Percentiles rank a stretch among this genome's conserved stretches.
phyloP scores from a whole-genome alignment of 2,888 invertebrate genomes.

The Andricus quercusramuli region DNA sequence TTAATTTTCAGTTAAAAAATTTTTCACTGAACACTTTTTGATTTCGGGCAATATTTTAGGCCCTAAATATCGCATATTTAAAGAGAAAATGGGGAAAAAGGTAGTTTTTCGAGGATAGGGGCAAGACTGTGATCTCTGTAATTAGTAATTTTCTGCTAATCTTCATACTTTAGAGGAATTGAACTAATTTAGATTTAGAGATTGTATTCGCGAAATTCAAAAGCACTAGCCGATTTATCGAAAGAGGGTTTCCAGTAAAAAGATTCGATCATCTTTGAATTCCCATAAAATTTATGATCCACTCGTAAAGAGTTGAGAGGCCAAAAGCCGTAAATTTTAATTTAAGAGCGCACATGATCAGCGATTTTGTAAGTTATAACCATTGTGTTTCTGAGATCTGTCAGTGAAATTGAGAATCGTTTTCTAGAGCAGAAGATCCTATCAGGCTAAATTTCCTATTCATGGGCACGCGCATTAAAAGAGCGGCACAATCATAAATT shows the following conservation, averaged over 20 bases:
- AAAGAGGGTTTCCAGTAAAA: not conserved
- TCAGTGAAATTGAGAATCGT: slow-evolving; percentile 37
- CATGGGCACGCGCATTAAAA: slow-evolving; percentile 35
- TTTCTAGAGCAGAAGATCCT: slow-evolving; percentile 37
- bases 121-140: no score
- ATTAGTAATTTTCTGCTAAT: no score
- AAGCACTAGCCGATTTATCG: not conserved
- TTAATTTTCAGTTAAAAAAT: no score
- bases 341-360: slow-evolving; percentile 36
- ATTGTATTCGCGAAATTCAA: not conserved
- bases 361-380: slow-evolving; percentile 26
- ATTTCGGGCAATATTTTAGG: no score
- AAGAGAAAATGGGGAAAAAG: no score
- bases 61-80: no score
- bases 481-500: slow-evolving; percentile 14
- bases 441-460: slow-evolving; percentile 37
- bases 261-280: slow-evolving; percentile 27
- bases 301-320: slow-evolving; percentile 28
- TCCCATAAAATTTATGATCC: slow-evolving; percentile 32
- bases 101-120: no score
- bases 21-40: no score
- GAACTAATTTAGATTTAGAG: not conserved
- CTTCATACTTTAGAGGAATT: no score
- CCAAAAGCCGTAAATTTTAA: slow-evolving; percentile 31
- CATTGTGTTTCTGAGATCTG: slow-evolving; percentile 25